phyloP scores from a whole-genome alignment of 2,797 vertebrate species.

The Myotis daubentonii region DNA sequence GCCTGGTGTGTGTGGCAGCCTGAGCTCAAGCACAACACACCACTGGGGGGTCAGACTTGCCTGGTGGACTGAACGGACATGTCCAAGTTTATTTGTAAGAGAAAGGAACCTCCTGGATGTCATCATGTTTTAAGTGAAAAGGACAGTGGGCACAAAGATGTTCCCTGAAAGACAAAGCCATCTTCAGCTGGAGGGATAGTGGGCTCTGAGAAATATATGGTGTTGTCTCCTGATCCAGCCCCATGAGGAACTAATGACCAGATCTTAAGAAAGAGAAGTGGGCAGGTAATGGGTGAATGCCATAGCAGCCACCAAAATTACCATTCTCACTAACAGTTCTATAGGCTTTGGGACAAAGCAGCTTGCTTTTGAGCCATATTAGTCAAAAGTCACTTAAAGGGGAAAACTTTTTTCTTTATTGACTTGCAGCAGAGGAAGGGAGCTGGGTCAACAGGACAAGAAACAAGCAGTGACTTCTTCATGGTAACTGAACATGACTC shows the following conservation, averaged over 20 bases:
- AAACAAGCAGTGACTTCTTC: constrained; percentile 44
- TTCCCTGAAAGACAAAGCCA: not conserved
- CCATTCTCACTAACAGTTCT: not conserved
- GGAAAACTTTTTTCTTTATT: not conserved
- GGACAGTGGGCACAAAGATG: not conserved
- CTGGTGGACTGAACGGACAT: not conserved
- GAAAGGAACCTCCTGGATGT: not conserved
- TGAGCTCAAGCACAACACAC: not conserved
- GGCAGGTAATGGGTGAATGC: not conserved
- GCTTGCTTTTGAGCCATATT: not conserved
- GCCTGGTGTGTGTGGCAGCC: not conserved
- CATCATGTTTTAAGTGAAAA: not conserved
- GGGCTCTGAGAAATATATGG: not conserved
- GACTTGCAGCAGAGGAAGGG: constrained; percentile 45
- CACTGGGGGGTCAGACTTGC: not conserved
- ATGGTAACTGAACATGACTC: constrained; percentile 27
- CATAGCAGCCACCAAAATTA: not conserved
- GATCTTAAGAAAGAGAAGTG: not conserved
- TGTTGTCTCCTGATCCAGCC: not conserved
- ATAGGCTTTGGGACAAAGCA: not conserved
- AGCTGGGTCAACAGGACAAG: not conserved
- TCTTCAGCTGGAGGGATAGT: not conserved
- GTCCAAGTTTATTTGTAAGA: not conserved
- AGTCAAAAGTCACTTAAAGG: constrained; percentile 15
- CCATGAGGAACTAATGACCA: not conserved